A percentile compares a stretch with the other conserved stretches of the same genome.
Evolutionary conservation across 2,113 vertebrate genomes (phyloP).

Genomic region (Paramisgurnus dabryanus): DNA sequence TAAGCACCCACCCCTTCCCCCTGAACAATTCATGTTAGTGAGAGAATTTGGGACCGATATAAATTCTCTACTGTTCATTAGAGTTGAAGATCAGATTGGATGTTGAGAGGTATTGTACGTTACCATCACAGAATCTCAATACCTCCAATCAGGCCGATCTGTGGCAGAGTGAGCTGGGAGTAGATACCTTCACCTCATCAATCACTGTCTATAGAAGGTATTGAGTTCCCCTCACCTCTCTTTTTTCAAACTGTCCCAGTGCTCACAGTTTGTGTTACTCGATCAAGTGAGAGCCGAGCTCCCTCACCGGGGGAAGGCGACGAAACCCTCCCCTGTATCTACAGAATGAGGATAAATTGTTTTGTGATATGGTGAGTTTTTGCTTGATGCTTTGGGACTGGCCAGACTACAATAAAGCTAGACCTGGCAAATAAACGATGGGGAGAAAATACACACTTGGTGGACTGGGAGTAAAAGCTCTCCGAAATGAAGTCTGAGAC

Average conservation of each 20-base stretch:
- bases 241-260: constrained; percentile 76
- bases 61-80: constrained; percentile 39
- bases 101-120: constrained; percentile 43
- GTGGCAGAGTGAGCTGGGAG: constrained; percentile 59
- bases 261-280: constrained; percentile 70
- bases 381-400: constrained; percentile 35
- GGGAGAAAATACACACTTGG: constrained; percentile 70
- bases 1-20: neutral
- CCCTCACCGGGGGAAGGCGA: constrained; percentile 37
- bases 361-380: constrained; percentile 44
- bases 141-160: constrained; percentile 63
- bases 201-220: constrained; percentile 76
- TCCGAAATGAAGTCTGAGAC: constrained; percentile 58
- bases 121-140: constrained; percentile 71
- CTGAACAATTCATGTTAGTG: neutral
- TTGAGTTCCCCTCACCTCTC: constrained; percentile 73
- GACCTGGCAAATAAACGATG: constrained; percentile 51
- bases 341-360: constrained; percentile 57
- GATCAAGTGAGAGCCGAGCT: constrained; percentile 70
- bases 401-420: constrained; percentile 47
- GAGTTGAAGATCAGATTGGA: constrained; percentile 36
- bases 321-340: constrained; percentile 42
- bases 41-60: constrained; percentile 1
- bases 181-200: constrained; percentile 73
- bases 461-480: constrained; percentile 55